Evolutionary conservation across 2,888 invertebrate genomes (phyloP), one percentile per base, ranked within the genome.

Genomic region (Plusia festucae): DNA sequence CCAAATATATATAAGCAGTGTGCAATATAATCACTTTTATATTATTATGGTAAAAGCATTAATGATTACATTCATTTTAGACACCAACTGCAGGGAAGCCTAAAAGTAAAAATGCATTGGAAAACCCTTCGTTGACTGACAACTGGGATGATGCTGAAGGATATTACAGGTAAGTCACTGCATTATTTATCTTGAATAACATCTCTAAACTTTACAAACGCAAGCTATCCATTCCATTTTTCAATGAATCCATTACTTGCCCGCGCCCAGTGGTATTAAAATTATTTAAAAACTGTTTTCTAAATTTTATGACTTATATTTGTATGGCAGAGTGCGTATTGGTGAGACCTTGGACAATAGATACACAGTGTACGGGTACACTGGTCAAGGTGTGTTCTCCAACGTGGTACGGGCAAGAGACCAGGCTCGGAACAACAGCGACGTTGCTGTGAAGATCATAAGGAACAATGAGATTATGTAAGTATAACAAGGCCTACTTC

Each of bases 61-160:
- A 0, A 27, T 20, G 11, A 15, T 49, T 22, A 54, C 46, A 34
- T 22, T 57, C 30, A 0, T 0, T 11, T 34, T 82, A 95, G 94
- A 90, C 91, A 0, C 90, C 91, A 0, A 88, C 88, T 0, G 85
- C 89, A 1, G 91, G 90, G 0, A 87, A 88, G 53, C 86, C 85
- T 0, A 86, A 79, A 32, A 87, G 80, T 63, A 91, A 88, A 71
- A 85, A 77, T 56, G 82, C 89, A 0, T 40, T 87, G 8, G 94
- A 94, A 67, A 94, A 94, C 69, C 99, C 99, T 0, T 98, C 98
- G 55, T 95, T 99, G 51, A 99, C 98, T 0, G 99, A 99, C 90
- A 99, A 99, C 90, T 99, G 99, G 99, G 99, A 99, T 87, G 99
- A 99, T 92, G 98, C 99, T 0, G 99, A 99, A 93, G 99, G 99